Percentiles rank a stretch among this genome's conserved stretches.
Evolutionary conservation across 1,140 invertebrate genomes (phyloP).

Genomic region (Macrobrachium nipponense): DNA sequence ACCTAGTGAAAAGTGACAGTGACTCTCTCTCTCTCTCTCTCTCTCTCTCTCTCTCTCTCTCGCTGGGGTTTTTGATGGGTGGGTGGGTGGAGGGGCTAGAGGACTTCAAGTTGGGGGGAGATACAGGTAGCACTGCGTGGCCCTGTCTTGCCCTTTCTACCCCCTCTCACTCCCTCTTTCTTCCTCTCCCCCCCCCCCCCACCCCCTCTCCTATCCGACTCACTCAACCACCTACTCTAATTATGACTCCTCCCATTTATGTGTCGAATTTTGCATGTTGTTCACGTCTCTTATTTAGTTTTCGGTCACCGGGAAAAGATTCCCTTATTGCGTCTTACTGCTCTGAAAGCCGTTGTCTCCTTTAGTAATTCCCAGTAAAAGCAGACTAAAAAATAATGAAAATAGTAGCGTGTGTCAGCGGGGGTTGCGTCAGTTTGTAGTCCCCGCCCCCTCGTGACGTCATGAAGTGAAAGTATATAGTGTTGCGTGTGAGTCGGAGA

Average conservation of each 20-base stretch:
- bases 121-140: neutral
- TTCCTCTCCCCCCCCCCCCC: conserved; percentile 13
- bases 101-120: no score
- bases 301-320: no score
- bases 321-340: no score
- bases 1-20: conserved; percentile 6
- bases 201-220: neutral
- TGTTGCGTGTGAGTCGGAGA: neutral
- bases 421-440: conserved; percentile 39
- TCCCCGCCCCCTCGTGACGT: conserved; percentile 51
- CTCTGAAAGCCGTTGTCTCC: neutral
- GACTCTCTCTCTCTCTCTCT: neutral
- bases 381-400: neutral
- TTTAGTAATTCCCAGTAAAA: neutral
- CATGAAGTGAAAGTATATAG: conserved; percentile 64
- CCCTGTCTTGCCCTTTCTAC: neutral
- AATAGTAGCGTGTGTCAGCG: conserved; percentile 26
- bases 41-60: neutral
- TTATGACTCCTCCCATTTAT: neutral
- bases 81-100: no score
- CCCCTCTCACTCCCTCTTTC: neutral
- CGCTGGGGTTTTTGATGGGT: neutral
- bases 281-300: no score
- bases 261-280: no score
- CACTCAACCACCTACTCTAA: neutral